A percentile compares a stretch with the other conserved stretches of the same genome.
These are phyloP conservation scores for Phengaris arion DNA, from an alignment of 2,888 invertebrate genomes.

Conservation along the genomic window DNA sequence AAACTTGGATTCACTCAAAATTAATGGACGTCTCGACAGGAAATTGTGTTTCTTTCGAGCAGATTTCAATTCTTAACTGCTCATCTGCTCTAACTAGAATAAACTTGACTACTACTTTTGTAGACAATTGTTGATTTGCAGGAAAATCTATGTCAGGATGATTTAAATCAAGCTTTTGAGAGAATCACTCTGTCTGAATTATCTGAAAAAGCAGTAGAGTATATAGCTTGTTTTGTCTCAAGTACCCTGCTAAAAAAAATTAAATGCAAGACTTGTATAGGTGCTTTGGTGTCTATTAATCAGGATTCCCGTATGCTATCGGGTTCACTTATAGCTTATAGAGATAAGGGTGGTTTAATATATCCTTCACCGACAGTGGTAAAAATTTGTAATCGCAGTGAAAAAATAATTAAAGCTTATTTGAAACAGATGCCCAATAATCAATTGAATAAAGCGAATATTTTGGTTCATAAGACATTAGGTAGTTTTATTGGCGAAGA, in stretches of 20 bases:
- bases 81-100: conserved; percentile 27
- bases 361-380: too few relatives aligned
- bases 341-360: too few relatives aligned
- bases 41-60: conserved; percentile 26
- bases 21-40: conserved; percentile 2
- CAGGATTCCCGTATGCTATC: too few relatives aligned
- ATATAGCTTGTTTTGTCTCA: conserved; percentile 28
- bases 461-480: too few relatives aligned
- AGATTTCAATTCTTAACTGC: conserved; percentile 25
- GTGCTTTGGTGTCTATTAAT: too few relatives aligned
- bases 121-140: neutral
- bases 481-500: too few relatives aligned
- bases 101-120: conserved; percentile 22
- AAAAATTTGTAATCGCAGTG: too few relatives aligned
- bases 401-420: too few relatives aligned
- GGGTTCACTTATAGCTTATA: too few relatives aligned
- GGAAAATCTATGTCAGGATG: conserved; percentile 4
- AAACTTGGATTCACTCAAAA: conserved; percentile 9
- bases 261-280: too few relatives aligned
- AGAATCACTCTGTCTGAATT: conserved; percentile 26
- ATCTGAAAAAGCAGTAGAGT: conserved; percentile 18
- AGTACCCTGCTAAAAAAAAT: conserved; percentile 24
- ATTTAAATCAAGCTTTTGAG: conserved; percentile 13
- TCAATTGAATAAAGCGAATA: too few relatives aligned
- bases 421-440: too few relatives aligned